Conservation (phyloP, 2,888 invertebrate species). For the Eueremaeus valkanovi region DNA sequence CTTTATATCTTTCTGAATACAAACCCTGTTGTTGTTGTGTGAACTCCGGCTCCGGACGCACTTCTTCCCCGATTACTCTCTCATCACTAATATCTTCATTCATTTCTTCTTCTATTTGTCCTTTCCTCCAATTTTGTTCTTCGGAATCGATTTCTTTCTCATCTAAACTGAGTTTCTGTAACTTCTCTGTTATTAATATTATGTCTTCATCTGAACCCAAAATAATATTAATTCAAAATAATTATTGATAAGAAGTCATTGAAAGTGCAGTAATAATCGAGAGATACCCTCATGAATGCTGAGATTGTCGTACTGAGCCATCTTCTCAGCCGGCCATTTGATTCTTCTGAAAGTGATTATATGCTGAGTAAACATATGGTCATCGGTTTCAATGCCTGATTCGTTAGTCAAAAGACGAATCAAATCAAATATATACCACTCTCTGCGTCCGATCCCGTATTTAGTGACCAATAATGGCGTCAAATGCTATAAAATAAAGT, state of each 20-base stretch:
- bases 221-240: background rate
- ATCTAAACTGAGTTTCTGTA: background rate
- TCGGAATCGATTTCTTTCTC: background rate
- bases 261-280: background rate
- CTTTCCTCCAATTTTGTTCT: background rate
- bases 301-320: background rate
- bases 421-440: slow-evolving; percentile 39
- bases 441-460: slow-evolving; percentile 20
- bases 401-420: slow-evolving; percentile 13
- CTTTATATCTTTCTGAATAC: background rate
- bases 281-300: background rate
- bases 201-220: background rate
- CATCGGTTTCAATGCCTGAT: slow-evolving; percentile 37
- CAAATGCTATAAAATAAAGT: slow-evolving; percentile 27
- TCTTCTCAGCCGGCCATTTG: slow-evolving; percentile 28
- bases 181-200: background rate
- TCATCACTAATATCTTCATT: background rate
- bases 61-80: background rate
- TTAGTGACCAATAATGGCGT: slow-evolving; percentile 21
- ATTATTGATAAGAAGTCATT: background rate
- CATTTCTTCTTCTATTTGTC: background rate
- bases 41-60: no score
- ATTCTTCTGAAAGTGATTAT: slow-evolving; percentile 34
- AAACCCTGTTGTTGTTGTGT: background rate
- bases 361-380: slow-evolving; percentile 37